Conservation (phyloP, 2,888 invertebrate genomes). For the Cenopis cana region DNA sequence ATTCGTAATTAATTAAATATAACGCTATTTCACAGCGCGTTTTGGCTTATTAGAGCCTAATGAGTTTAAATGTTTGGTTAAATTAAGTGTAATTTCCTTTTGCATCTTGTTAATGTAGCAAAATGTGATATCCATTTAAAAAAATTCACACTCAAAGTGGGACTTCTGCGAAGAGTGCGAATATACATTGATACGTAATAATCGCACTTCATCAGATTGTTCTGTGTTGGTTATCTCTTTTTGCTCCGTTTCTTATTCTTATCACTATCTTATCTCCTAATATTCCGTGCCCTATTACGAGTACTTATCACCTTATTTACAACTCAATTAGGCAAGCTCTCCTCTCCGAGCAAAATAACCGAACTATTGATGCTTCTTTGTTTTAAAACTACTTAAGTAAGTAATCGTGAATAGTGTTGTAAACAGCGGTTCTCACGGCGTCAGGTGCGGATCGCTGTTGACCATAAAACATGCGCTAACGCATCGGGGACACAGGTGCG, state of each 20-base stretch:
- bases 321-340: neutral
- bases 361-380: neutral
- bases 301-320: neutral
- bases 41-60: neutral
- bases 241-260: neutral
- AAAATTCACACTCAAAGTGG: neutral
- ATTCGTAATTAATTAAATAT: slow-evolving; percentile 20
- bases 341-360: neutral
- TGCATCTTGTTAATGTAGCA: neutral
- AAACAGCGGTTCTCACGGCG: slow-evolving; percentile 14
- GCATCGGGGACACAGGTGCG: slow-evolving; percentile 21
- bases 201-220: neutral
- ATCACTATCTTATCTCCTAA: too few species aligned
- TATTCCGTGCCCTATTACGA: neutral
- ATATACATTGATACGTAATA: neutral
- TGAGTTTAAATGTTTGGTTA: neutral
- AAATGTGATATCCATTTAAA: neutral
- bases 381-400: neutral
- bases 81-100: neutral
- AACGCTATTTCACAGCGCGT: neutral
- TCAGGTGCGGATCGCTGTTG: slow-evolving; percentile 19
- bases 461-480: slow-evolving; percentile 17
- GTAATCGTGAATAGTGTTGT: neutral
- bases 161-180: neutral
- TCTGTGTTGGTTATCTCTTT: neutral